Evolutionary conservation across 2,888 invertebrate species (phyloP), one percentile per base, ranked within the genome.

Genomic region (Cephus pygmeus): DNA sequence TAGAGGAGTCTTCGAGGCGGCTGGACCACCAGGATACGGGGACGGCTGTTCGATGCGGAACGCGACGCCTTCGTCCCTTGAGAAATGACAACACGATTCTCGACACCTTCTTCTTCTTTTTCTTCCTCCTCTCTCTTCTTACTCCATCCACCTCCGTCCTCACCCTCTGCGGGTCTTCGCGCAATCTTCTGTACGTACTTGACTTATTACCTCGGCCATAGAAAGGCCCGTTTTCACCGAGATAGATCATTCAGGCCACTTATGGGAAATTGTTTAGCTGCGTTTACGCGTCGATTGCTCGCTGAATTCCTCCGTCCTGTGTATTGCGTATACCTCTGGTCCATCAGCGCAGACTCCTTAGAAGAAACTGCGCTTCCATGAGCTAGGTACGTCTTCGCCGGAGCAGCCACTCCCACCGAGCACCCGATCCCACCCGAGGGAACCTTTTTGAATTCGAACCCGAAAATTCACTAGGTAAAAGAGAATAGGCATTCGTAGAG

Each of bases 21-120:
- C 31, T 4, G 36, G 56, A 30, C n/a, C 56, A 75, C 75, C 69
- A 73, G 73, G 73, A 73, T 30, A 34, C 34, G 15, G 11, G n/a
- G 73, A n/a, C 73, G 73, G 69, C 33, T 15, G 69, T 69, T 33
- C 30, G 40, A 40, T 69, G 81, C 71, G 78, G 82, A 83, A 83
- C 82, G 80, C 80, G 82, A 80, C 82, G 82, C 80, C 82, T 83
- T 76, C 80, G 80, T 79, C 81, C 75, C 80, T 85, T 88, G 88
- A 88, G 84, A 88, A 88, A 88, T 87, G 87, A 88, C 88, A 84
- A 88, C 88, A 87, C 86, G 87, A 87, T 85, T 80, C 84, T 83
- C 84, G 84, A 88, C 87, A 87, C 87, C 83, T 86, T 82, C 79
- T 75, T 75, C 73, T 12, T 33, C 40, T 56, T 35, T 11, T 3